These are phyloP conservation scores for Sinocyclocheilus anophthalmus DNA, from an alignment of 2,113 vertebrate genomes.

Conservation along the genomic window DNA sequence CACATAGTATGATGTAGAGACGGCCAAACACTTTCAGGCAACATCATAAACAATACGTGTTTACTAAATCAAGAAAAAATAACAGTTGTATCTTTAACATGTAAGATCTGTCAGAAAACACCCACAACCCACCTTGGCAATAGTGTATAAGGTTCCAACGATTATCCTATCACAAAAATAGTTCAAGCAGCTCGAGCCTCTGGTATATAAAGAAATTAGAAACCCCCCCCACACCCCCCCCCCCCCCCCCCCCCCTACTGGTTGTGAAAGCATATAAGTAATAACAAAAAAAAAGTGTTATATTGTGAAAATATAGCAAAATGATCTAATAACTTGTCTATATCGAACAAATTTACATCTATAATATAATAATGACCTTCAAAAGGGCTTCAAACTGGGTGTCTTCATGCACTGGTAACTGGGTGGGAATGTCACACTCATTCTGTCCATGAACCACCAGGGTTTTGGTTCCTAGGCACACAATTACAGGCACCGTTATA, in stretches of 20 bases:
- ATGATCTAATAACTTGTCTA: too few species aligned
- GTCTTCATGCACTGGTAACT: constrained; percentile 97
- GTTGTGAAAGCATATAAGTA: not conserved
- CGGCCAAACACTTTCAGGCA: not conserved
- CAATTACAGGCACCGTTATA: constrained; percentile 25
- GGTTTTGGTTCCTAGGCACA: constrained; percentile 89
- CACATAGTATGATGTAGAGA: constrained; percentile 86
- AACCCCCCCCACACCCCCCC: too few species aligned
- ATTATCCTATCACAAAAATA: constrained; percentile 99
- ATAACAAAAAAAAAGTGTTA: not conserved
- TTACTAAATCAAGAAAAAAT: not conserved
- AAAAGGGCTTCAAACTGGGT: constrained; percentile 97
- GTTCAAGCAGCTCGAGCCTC: constrained; percentile 92
- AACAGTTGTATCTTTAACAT: not conserved
- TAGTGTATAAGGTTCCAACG: constrained; percentile 99
- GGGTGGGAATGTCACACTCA: constrained; percentile 97
- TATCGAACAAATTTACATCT: not conserved
- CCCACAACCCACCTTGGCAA: constrained; percentile 81
- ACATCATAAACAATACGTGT: not conserved
- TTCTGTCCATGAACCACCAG: constrained; percentile 98
- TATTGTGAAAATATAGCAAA: not conserved
- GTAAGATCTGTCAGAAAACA: not conserved
- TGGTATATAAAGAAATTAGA: constrained; percentile 96
- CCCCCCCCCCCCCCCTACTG: too few species aligned
- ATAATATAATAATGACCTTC: constrained; percentile 76